phyloP scores from a whole-genome alignment of 1,140 invertebrate genomes.

The Drosophila tsacasi region DNA sequence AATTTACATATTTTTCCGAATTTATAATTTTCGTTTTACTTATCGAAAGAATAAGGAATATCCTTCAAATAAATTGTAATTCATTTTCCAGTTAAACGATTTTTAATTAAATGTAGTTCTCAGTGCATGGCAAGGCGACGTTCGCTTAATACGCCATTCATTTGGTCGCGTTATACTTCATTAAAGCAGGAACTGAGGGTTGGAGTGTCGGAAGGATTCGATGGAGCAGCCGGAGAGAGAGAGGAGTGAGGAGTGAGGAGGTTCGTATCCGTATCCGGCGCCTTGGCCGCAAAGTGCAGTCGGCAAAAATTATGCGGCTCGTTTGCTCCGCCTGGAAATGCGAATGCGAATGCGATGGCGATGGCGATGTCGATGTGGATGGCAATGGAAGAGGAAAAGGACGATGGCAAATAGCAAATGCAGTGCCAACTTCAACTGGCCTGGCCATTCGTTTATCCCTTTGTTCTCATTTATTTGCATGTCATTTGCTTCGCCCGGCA shows the following conservation, averaged over 20 bases:
- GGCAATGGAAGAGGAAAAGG: conserved; percentile 24
- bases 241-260: neutral
- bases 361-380: conserved; percentile 18
- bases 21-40: neutral
- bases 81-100: neutral
- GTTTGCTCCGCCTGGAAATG: conserved; percentile 67
- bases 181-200: conserved; percentile 65
- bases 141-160: conserved; percentile 81
- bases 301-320: conserved; percentile 82
- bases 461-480: conserved; percentile 84
- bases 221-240: neutral
- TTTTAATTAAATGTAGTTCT: conserved; percentile 8
- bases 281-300: conserved; percentile 76
- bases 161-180: conserved; percentile 80
- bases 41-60: too few relatives aligned
- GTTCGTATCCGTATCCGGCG: conserved; percentile 61
- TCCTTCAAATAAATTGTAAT: neutral
- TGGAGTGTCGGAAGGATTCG: conserved; percentile 10
- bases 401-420: conserved; percentile 57
- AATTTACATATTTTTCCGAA: neutral
- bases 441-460: conserved; percentile 76
- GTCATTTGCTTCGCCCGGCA: conserved; percentile 68
- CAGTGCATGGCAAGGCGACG: conserved; percentile 65
- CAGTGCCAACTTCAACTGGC: conserved; percentile 57
- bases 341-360: conserved; percentile 21